Percentiles rank a stretch among this genome's conserved stretches.
Evolutionary conservation across 2,888 invertebrate species (phyloP).

Genomic region (Clusia tigrina): DNA sequence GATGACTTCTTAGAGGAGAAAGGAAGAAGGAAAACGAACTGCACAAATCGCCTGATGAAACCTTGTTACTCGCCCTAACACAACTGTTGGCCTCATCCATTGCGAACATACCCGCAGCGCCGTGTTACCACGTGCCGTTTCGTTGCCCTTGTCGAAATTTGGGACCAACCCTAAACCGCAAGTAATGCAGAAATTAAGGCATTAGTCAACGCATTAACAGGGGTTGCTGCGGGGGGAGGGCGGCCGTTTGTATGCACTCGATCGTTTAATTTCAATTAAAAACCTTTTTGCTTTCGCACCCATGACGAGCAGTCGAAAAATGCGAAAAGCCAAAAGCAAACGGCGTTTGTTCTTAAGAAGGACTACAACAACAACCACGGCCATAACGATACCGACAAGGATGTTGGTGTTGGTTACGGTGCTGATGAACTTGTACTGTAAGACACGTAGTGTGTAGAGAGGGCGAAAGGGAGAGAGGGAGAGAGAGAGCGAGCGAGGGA

Average conservation of each 20-base stretch:
- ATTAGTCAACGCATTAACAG: constrained; percentile 43
- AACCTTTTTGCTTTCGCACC: constrained; percentile 51
- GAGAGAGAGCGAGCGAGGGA: too few species aligned
- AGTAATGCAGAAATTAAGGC: constrained; percentile 58
- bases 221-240: constrained; percentile 24
- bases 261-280: constrained; percentile 65
- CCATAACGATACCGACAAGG: constrained; percentile 16
- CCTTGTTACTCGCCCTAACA: too few species aligned
- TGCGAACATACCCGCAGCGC: too few species aligned
- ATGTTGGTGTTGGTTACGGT: constrained; percentile 24
- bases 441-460: background rate
- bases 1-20: too few species aligned
- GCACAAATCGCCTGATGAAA: too few species aligned
- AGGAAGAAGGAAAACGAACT: too few species aligned
- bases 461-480: too few species aligned
- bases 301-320: constrained; percentile 24
- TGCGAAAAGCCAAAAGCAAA: constrained; percentile 55
- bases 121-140: too few species aligned
- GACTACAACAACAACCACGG: constrained; percentile 34
- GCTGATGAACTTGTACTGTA: background rate
- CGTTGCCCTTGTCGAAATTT: constrained; percentile 51
- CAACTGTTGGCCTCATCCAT: too few species aligned
- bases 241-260: constrained; percentile 53
- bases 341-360: too few species aligned
- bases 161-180: constrained; percentile 62